These are phyloP conservation scores for Micromesistius poutassou DNA, from an alignment of 2,797 vertebrate species.

Conservation along the genomic window DNA sequence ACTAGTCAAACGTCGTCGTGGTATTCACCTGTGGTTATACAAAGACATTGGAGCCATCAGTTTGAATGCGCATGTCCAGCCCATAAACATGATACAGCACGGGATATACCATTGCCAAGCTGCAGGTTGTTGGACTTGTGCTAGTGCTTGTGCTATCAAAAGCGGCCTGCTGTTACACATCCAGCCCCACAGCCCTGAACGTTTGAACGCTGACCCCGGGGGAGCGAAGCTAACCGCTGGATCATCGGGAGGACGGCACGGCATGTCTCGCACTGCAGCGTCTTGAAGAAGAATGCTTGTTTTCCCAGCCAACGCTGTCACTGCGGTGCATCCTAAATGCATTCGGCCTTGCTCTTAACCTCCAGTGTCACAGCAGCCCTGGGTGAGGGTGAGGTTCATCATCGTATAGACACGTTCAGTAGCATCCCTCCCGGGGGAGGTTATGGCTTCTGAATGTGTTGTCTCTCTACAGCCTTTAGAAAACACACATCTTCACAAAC, in stretches of 20 bases:
- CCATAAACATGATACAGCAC: background rate
- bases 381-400: slow-evolving; percentile 36
- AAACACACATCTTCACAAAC: slow-evolving; percentile 5
- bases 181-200: background rate
- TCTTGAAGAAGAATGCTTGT: too few relatives aligned
- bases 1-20: slow-evolving; percentile 46
- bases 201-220: background rate
- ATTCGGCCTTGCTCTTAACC: slow-evolving; percentile 14
- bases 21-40: slow-evolving; percentile 59
- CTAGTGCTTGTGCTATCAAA: background rate
- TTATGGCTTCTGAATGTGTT: slow-evolving; percentile 46
- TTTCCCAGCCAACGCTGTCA: too few relatives aligned
- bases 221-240: background rate
- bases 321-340: too few relatives aligned
- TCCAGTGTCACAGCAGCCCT: slow-evolving; percentile 24
- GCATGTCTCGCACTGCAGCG: too few relatives aligned
- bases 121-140: too few relatives aligned
- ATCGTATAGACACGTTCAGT: slow-evolving; percentile 35
- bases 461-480: slow-evolving; percentile 35
- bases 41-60: slow-evolving; percentile 59
- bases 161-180: background rate
- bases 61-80: slow-evolving; percentile 43
- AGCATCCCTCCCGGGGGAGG: slow-evolving; percentile 47
- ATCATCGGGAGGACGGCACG: too few relatives aligned
- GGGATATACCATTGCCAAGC: background rate